These are phyloP conservation scores for Antheraea yamamai DNA, from an alignment of 2,888 invertebrate genomes.

Conservation along the genomic window DNA sequence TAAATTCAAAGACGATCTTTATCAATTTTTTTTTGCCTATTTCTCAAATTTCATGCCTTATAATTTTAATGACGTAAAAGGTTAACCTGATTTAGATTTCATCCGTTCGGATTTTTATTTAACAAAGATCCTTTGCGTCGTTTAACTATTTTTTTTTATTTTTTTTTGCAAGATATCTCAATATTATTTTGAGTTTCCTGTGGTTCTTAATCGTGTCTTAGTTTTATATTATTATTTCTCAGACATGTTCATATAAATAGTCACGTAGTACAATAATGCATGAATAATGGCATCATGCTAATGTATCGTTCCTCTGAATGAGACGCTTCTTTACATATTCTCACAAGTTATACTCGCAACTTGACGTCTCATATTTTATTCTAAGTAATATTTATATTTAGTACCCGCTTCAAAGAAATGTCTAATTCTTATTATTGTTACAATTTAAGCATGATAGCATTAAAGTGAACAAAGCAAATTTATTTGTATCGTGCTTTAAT, in stretches of 20 bases:
- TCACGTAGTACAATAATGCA: neutral
- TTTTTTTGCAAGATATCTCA: no score
- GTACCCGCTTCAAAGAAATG: constrained; percentile 20
- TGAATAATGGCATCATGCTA: neutral
- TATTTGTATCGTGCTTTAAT: neutral
- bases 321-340: constrained; percentile 32
- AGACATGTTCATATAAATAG: neutral
- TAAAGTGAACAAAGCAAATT: neutral
- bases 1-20: no score
- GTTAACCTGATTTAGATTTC: neutral
- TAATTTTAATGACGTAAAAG: neutral
- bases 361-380: constrained; percentile 28
- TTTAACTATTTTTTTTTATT: no score
- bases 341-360: constrained; percentile 25
- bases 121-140: neutral
- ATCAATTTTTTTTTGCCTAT: neutral
- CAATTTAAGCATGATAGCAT: neutral
- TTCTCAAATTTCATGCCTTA: neutral
- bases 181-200: neutral
- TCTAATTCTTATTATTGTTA: neutral
- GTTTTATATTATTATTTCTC: neutral
- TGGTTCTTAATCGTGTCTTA: neutral
- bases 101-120: neutral
- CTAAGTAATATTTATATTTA: constrained; percentile 24
- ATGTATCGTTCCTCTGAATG: constrained; percentile 17